These are phyloP conservation scores for Subanguina moxae DNA, from an alignment of 1,140 invertebrate species.

Conservation along the genomic window DNA sequence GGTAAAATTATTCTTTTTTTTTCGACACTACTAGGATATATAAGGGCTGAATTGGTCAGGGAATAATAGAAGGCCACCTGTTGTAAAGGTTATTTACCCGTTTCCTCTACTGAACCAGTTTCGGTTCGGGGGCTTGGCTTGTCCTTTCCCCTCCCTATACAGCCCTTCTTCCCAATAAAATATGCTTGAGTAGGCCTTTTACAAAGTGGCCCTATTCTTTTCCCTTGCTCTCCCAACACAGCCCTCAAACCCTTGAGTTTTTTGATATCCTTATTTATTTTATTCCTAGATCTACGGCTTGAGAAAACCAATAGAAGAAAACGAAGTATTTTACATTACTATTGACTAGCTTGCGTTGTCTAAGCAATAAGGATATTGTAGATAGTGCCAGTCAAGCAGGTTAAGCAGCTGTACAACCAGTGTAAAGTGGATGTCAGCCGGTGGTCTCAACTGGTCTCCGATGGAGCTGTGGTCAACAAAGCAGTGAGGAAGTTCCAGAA, in stretches of 20 bases:
- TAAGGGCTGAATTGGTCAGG: too few species aligned
- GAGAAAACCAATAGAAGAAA: slow-evolving; percentile 3
- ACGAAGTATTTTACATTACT: slow-evolving; percentile 1
- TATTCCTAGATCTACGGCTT: slow-evolving; percentile 2
- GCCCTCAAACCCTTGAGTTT: too few species aligned
- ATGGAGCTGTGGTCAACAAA: background rate
- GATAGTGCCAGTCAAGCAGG: slow-evolving; percentile 18
- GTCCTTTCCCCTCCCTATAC: too few species aligned
- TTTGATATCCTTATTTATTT: background rate
- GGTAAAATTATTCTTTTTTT: background rate
- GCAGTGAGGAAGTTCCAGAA: slow-evolving; percentile 5
- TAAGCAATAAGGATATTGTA: slow-evolving; percentile 1
- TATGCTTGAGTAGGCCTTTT: too few species aligned
- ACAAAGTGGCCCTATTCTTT: too few species aligned
- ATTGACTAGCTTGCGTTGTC: background rate
- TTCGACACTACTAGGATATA: too few species aligned
- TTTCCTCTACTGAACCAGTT: too few species aligned
- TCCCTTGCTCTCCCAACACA: too few species aligned
- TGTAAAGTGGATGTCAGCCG: slow-evolving; percentile 12
- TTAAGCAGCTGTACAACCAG: slow-evolving; percentile 21
- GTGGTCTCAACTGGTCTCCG: background rate
- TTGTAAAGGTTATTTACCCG: too few species aligned
- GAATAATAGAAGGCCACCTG: too few species aligned
- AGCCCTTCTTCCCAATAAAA: too few species aligned
- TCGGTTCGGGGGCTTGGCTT: too few species aligned